Conservation (phyloP, 2,113 vertebrate species). For the Ptychochromis oligacanthus region DNA sequence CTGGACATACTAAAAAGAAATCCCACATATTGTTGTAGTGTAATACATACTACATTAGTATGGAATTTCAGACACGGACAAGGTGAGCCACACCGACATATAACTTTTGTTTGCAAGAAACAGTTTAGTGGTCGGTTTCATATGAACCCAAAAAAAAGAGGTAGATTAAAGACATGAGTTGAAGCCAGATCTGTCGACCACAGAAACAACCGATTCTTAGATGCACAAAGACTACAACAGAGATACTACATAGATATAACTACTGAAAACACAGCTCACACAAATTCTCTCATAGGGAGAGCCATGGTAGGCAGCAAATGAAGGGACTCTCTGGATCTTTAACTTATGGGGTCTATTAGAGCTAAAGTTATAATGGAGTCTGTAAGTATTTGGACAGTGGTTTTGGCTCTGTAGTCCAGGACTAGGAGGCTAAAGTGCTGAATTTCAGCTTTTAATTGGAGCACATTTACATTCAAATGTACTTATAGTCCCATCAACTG, state of each 20-base stretch:
- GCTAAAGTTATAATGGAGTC: slow-evolving; percentile 32
- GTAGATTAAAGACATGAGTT: neutral
- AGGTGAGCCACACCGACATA: neutral
- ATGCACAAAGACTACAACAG: neutral
- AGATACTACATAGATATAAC: slow-evolving; percentile 7
- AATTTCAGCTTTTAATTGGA: slow-evolving; percentile 1
- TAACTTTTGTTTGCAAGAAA: neutral
- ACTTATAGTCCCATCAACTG: neutral
- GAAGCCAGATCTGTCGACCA: neutral
- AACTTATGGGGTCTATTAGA: slow-evolving; percentile 24
- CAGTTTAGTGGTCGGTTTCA: neutral
- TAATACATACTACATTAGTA: neutral
- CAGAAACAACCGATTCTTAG: neutral
- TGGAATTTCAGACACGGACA: neutral
- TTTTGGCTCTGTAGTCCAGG: neutral
- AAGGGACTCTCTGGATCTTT: neutral
- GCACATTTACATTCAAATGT: neutral
- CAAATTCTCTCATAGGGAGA: neutral
- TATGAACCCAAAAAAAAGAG: neutral
- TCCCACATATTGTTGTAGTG: neutral
- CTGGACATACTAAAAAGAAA: neutral
- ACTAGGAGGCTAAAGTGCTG: neutral
- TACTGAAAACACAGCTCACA: neutral
- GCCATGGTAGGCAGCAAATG: neutral
- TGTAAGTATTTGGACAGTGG: slow-evolving; percentile 21